phyloP scores from a whole-genome alignment of 2,888 invertebrate species.

The Amphipoea oculea region DNA sequence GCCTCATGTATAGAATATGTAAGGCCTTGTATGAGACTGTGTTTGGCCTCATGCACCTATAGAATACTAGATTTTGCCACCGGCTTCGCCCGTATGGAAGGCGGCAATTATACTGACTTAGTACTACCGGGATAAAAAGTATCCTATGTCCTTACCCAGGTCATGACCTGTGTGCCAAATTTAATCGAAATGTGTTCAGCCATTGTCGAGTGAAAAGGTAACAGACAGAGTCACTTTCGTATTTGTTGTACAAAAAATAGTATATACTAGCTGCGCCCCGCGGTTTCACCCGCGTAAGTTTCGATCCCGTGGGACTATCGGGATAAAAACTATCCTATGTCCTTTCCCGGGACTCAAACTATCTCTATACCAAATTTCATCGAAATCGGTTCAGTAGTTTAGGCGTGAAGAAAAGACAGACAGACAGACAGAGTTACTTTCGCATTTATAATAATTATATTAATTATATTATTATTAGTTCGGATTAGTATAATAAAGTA shows the following conservation, averaged over 20 bases:
- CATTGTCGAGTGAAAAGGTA: not conserved
- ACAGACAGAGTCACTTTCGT: not conserved
- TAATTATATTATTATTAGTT: no score
- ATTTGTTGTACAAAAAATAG: not conserved
- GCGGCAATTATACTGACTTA: not conserved
- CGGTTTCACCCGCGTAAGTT: no score
- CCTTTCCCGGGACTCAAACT: no score
- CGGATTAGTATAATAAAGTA: no score
- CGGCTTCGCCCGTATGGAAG: not conserved
- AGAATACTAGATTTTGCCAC: conserved; percentile 41
- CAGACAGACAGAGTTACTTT: no score
- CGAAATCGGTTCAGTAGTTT: no score
- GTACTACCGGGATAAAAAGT: not conserved
- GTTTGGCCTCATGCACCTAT: conserved; percentile 56
- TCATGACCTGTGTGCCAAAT: not conserved
- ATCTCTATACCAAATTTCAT: no score
- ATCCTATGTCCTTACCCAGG: not conserved
- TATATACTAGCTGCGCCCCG: no score
- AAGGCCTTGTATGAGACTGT: conserved; percentile 56
- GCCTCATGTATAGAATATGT: conserved; percentile 68
- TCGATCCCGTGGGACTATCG: no score
- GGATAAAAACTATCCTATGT: no score
- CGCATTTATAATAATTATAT: no score
- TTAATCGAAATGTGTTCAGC: not conserved
- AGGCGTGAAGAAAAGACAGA: no score